Conservation (phyloP, 1,140 invertebrate genomes). For the Panonychus citri region DNA sequence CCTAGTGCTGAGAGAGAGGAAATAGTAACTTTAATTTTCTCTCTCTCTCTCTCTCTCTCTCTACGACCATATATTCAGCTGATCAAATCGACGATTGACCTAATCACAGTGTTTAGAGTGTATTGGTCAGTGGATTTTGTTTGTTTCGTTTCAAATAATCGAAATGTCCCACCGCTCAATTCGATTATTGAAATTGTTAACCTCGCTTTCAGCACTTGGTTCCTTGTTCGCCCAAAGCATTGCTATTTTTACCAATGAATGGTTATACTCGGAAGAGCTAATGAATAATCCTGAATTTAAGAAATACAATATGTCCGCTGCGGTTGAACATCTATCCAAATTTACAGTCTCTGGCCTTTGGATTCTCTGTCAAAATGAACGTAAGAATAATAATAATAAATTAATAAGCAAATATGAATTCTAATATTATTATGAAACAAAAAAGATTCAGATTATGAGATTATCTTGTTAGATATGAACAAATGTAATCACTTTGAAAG, state of each 20-base stretch:
- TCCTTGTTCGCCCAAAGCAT: constrained; percentile 36
- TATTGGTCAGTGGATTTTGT: no score
- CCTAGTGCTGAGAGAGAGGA: no score
- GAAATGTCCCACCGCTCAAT: background rate
- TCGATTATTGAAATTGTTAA: constrained; percentile 24
- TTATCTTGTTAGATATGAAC: no score
- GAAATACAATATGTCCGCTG: constrained; percentile 29
- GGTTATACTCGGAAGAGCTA: constrained; percentile 42
- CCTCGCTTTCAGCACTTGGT: constrained; percentile 35
- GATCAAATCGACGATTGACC: background rate
- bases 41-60: background rate
- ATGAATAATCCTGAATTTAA: constrained; percentile 35
- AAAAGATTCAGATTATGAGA: no score
- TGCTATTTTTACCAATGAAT: constrained; percentile 39
- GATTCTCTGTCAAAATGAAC: constrained; percentile 41
- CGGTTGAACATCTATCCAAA: constrained; percentile 35
- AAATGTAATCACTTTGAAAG: no score
- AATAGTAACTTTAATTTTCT: no score
- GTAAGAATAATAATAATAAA: constrained; percentile 37
- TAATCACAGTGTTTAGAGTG: background rate
- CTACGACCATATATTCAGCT: background rate
- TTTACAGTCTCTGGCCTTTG: constrained; percentile 41
- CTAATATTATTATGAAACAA: no score
- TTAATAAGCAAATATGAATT: no score
- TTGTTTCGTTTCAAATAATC: no score